These are phyloP conservation scores for Hoplodrina ambigua DNA, from an alignment of 2,888 invertebrate genomes.

Conservation along the genomic window DNA sequence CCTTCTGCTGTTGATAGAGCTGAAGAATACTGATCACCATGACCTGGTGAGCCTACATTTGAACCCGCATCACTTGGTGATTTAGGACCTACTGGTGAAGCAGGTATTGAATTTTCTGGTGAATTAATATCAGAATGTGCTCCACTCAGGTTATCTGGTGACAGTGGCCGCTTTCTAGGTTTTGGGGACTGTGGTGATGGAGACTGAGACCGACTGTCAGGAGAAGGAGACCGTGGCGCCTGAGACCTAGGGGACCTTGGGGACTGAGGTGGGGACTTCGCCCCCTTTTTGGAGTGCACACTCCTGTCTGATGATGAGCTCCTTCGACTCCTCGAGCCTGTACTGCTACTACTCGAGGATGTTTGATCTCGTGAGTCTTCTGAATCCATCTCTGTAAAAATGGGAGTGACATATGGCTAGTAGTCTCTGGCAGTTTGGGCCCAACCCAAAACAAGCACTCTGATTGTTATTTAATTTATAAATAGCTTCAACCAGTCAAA, in stretches of 20 bases:
- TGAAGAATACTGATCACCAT: slow-evolving; percentile 74
- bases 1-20: slow-evolving; percentile 77
- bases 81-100: slow-evolving; percentile 81
- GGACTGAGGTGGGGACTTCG: slow-evolving; percentile 76
- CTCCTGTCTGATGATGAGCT: slow-evolving; percentile 84
- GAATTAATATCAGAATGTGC: slow-evolving; percentile 87
- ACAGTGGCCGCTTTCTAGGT: slow-evolving; percentile 70
- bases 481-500: slow-evolving; percentile 68
- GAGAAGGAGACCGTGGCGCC: slow-evolving; percentile 79
- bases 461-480: slow-evolving; percentile 65
- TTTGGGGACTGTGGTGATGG: slow-evolving; percentile 72
- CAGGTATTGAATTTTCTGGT: slow-evolving; percentile 84
- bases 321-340: slow-evolving; percentile 84
- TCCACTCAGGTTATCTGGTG: slow-evolving; percentile 84
- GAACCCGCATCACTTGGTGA: slow-evolving; percentile 83
- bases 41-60: slow-evolving; percentile 77
- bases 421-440: slow-evolving; percentile 32
- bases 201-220: slow-evolving; percentile 76
- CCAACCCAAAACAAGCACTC: slow-evolving; percentile 76
- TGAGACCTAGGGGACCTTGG: slow-evolving; percentile 69
- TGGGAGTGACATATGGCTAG: slow-evolving; percentile 62
- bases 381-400: slow-evolving; percentile 90
- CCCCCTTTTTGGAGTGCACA: slow-evolving; percentile 81
- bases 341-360: slow-evolving; percentile 88
- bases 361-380: slow-evolving; percentile 91